Conservation (phyloP, 1,140 invertebrate species). For the Anoplophora glabripennis region DNA sequence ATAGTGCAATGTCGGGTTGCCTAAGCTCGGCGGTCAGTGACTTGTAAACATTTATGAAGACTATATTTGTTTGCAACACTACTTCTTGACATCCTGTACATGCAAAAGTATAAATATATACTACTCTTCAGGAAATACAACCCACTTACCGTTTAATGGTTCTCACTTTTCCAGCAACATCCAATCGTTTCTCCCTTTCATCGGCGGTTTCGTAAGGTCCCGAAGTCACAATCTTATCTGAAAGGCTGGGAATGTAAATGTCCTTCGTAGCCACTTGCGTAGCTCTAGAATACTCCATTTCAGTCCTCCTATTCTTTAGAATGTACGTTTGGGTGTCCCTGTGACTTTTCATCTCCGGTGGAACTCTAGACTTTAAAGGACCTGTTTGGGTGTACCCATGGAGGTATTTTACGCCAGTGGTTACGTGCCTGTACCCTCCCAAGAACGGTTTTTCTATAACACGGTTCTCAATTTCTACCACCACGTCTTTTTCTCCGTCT, state of each 20-base stretch:
- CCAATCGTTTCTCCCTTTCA: conserved; percentile 51
- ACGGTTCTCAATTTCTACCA: conserved; percentile 57
- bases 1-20: too few species aligned
- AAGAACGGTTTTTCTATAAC: conserved; percentile 60
- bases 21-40: too few species aligned
- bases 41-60: too few species aligned
- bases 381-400: conserved; percentile 65
- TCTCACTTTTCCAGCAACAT: conserved; percentile 54
- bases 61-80: too few species aligned
- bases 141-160: conserved; percentile 57
- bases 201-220: conserved; percentile 57
- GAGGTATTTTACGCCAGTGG: conserved; percentile 57
- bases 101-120: too few species aligned
- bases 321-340: conserved; percentile 60
- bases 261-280: conserved; percentile 57
- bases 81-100: too few species aligned
- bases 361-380: conserved; percentile 52
- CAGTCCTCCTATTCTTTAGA: conserved; percentile 47
- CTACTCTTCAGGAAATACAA: too few species aligned
- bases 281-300: conserved; percentile 51
- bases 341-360: conserved; percentile 53
- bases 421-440: conserved; percentile 60
- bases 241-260: conserved; percentile 56
- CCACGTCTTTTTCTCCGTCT: conserved; percentile 51
- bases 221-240: conserved; percentile 56